A percentile compares a stretch with the other conserved stretches of the same genome.
These are phyloP conservation scores for Pristiophorus japonicus DNA, from an alignment of 2,113 vertebrate genomes.

Conservation along the genomic window DNA sequence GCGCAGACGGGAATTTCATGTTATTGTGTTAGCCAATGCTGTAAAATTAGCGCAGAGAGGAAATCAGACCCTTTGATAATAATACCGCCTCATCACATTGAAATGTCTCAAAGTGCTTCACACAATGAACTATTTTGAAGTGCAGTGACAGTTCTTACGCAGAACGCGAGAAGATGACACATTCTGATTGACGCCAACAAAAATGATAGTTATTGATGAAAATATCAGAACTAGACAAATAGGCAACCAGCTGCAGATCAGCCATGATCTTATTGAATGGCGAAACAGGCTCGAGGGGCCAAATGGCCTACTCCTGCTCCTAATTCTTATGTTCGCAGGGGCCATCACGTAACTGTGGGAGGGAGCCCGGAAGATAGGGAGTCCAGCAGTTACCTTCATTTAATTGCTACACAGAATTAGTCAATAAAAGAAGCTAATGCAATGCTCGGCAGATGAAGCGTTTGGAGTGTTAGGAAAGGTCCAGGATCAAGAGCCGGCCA, in stretches of 20 bases:
- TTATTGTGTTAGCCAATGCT: not conserved
- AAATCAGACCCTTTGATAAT: not conserved
- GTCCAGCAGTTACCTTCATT: not conserved
- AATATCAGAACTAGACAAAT: not conserved
- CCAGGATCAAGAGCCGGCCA: not conserved
- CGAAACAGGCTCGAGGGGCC: too few species aligned
- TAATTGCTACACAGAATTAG: not conserved
- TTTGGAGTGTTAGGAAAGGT: not conserved
- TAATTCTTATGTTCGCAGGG: too few species aligned
- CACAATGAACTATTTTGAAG: not conserved
- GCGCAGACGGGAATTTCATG: not conserved
- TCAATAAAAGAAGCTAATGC: not conserved
- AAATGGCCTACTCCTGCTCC: too few species aligned
- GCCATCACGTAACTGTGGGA: not conserved
- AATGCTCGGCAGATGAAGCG: not conserved
- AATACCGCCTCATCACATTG: not conserved
- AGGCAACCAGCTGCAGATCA: not conserved
- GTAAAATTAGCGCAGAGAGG: not conserved
- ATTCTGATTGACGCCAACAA: not conserved
- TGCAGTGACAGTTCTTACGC: not conserved
- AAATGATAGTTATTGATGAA: not conserved
- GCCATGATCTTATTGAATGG: too few species aligned
- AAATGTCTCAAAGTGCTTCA: not conserved
- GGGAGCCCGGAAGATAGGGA: not conserved
- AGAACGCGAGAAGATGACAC: not conserved